Conservation (phyloP, 1,140 invertebrate species). For the Lasaia peninsularis region DNA sequence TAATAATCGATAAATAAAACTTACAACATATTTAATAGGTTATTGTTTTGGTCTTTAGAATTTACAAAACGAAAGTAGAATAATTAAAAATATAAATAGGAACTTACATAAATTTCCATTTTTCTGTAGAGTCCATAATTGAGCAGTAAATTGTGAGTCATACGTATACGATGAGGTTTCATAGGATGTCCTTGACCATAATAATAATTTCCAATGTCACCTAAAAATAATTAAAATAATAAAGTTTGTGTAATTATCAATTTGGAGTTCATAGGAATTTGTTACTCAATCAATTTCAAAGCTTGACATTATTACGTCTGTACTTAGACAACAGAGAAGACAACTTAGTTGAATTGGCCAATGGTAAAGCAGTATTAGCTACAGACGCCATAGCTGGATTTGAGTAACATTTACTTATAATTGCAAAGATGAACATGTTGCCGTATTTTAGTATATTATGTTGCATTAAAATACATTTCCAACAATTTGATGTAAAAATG, state of each 20-base stretch:
- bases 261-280: slow-evolving; percentile 51
- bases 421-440: slow-evolving; percentile 37
- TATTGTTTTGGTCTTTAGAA: no score
- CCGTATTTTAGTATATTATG: neutral
- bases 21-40: no score
- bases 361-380: slow-evolving; percentile 41
- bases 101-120: slow-evolving; percentile 99
- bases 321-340: slow-evolving; percentile 42
- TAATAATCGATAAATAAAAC: no score
- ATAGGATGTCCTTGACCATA: slow-evolving; percentile 99
- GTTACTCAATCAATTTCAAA: slow-evolving; percentile 55
- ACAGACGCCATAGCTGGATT: slow-evolving; percentile 57
- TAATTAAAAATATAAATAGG: neutral
- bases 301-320: slow-evolving; percentile 66
- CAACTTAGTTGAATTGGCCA: slow-evolving; percentile 45
- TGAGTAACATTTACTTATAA: slow-evolving; percentile 46
- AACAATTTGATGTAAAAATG: neutral
- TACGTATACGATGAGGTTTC: slow-evolving; percentile 99
- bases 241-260: slow-evolving; percentile 30
- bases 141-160: slow-evolving; percentile 99
- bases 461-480: neutral
- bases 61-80: neutral
- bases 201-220: slow-evolving; percentile 99
- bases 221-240: slow-evolving; percentile 72
- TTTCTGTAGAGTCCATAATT: slow-evolving; percentile 99